Conservation (phyloP, 2,797 vertebrate species). For the Craterocephalus amniculus region DNA sequence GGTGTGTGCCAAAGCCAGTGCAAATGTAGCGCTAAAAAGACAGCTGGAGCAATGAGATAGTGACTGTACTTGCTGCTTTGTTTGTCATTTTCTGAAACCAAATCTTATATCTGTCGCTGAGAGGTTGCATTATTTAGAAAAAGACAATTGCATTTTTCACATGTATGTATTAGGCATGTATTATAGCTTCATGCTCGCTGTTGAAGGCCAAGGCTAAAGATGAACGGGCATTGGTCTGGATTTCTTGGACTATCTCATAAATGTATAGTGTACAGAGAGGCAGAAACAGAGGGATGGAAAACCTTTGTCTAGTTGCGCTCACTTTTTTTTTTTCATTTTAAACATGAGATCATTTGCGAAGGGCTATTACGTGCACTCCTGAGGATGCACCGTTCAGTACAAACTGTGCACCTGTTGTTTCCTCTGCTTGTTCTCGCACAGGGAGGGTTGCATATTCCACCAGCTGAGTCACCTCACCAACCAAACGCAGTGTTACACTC, state of each 20-base stretch:
- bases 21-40: conserved; percentile 36
- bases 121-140: conserved; percentile 1
- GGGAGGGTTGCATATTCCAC: conserved; percentile 11
- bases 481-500: conserved; percentile 15
- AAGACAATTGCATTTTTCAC: not conserved
- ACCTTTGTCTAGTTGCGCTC: conserved; percentile 11
- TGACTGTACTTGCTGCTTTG: conserved; percentile 3
- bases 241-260: conserved; percentile 5
- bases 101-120: conserved; percentile 1
- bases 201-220: not conserved
- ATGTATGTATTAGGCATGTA: not conserved
- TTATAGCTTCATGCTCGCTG: not conserved
- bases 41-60: not conserved
- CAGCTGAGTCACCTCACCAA: conserved; percentile 11
- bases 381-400: conserved; percentile 54
- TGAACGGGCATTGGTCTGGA: conserved; percentile 16
- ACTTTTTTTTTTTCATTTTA: conserved; percentile 5
- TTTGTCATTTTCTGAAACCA: conserved; percentile 31
- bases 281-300: conserved; percentile 1
- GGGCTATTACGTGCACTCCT: conserved; percentile 70
- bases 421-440: conserved; percentile 42
- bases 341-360: conserved; percentile 71
- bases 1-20: conserved; percentile 45
- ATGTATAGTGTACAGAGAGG: conserved; percentile 48
- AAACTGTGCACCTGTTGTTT: conserved; percentile 46